Base-by-base conservation (phyloP, 2,113 vertebrate genomes). In the Pygathrix nemaeus region DNA sequence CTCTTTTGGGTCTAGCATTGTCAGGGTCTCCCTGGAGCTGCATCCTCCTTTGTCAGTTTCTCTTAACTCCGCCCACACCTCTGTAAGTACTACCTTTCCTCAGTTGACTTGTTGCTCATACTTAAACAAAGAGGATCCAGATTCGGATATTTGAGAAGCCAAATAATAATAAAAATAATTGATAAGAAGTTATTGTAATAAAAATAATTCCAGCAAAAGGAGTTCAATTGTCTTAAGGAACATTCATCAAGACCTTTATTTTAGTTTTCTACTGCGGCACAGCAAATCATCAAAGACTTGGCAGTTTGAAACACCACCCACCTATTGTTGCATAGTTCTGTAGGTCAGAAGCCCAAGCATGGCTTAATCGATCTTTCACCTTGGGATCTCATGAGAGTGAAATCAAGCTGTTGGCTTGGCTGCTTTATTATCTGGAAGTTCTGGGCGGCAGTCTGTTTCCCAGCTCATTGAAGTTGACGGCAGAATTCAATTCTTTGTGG, bases 221-320 rank as follows among this genome's bases (percentile, higher is more conserved):
- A 57, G 6, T 12, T 2, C 38, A 57, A 4, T 18, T 76, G 13
- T n/a, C n/a, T 88, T 57, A 78, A 90, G 57, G n/a, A 73, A 10
- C 18, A 18, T 23, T 72, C 59, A 43, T 52, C 16, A 10, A 43
- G 14, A n/a, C 13, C 21, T 72, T 92, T 72, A 14, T 23, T 81
- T 81, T 30, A 16, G 1, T 57, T 82, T 76, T 83, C 25, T 9
- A 21, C 10, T 32, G 32, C 17, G 0, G 0, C 68, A 18, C 21
- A 75, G 50, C 17, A 20, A 9, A 50, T 30, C 25, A 27, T 3
- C 30, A 27, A 40, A 52, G 40, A 43, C 27, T 35, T 32, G 0
- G 8, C 3, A 32, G 40, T 84, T 35, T 85, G 32, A 52, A 27
- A 30, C 9, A 35, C 17, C 27, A 8, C 8, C 6, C 38, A 32